Conservation (phyloP, 2,113 vertebrate species). For the Odontesthes bonariensis region DNA sequence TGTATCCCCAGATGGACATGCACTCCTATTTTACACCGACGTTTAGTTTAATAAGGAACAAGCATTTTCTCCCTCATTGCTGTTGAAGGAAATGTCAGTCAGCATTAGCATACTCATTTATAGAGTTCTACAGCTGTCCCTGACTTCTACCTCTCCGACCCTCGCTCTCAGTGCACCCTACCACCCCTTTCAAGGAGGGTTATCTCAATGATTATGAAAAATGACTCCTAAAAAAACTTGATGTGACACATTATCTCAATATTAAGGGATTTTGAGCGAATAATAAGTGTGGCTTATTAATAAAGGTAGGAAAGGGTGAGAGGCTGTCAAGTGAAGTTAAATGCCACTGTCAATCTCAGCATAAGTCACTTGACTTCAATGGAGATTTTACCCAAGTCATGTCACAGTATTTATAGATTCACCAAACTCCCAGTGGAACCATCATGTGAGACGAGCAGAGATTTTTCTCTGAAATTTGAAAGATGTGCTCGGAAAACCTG, state of each 20-base stretch:
- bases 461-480: conserved; percentile 18
- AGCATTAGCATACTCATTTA: conserved; percentile 82
- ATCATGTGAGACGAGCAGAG: conserved; percentile 4
- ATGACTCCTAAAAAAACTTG: conserved; percentile 71
- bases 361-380: conserved; percentile 54
- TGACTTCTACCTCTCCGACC: conserved; percentile 53
- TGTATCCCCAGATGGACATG: conserved; percentile 2
- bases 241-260: conserved; percentile 79
- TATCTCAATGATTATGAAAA: conserved; percentile 80
- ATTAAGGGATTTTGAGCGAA: conserved; percentile 74
- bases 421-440: conserved; percentile 27
- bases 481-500: conserved; percentile 3
- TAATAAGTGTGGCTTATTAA: conserved; percentile 80
- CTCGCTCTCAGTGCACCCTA: conserved; percentile 47
- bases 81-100: conserved; percentile 78
- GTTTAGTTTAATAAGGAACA: conserved; percentile 61
- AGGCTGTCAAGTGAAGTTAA: conserved; percentile 75
- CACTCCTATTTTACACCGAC: conserved; percentile 37
- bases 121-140: conserved; percentile 62
- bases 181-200: conserved; percentile 71
- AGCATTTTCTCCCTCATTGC: conserved; percentile 45
- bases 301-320: conserved; percentile 74
- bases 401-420: conserved; percentile 60
- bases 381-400: conserved; percentile 44
- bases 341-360: conserved; percentile 77